Percentiles rank a stretch among this genome's conserved stretches.
phyloP scores from a whole-genome alignment of 2,888 invertebrate genomes.

The Pristionchus mayeri region DNA sequence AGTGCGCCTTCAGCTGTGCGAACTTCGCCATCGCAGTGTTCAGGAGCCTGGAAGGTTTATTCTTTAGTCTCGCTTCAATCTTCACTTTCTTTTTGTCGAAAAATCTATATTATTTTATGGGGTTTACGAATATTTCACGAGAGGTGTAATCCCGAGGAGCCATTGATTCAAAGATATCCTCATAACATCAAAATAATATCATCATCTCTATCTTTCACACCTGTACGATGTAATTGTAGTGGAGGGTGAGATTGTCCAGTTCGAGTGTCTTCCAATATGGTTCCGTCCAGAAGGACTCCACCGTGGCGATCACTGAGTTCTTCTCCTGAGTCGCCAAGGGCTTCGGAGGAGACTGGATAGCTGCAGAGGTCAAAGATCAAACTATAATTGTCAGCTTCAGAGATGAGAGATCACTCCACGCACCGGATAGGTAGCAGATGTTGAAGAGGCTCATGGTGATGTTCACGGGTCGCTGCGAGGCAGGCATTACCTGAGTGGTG shows the following conservation, averaged over 20 bases:
- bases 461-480: constrained; percentile 57
- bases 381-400: background rate
- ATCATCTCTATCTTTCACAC: constrained; percentile 49
- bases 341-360: constrained; percentile 69
- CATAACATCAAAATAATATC: too few species aligned
- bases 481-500: constrained; percentile 25
- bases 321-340: constrained; percentile 67
- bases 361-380: constrained; percentile 58
- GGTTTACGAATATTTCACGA: too few species aligned
- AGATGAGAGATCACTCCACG: constrained; percentile 25
- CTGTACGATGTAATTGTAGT: constrained; percentile 67
- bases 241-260: constrained; percentile 67
- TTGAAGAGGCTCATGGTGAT: constrained; percentile 61
- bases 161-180: too few species aligned
- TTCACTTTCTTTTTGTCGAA: too few species aligned
- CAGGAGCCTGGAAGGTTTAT: constrained; percentile 65
- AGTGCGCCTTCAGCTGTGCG: constrained; percentile 49
- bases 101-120: too few species aligned
- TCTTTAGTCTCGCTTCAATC: too few species aligned
- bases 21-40: constrained; percentile 66
- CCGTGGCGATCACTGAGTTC: constrained; percentile 66
- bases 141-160: too few species aligned
- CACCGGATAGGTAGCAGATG: constrained; percentile 56
- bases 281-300: constrained; percentile 74
- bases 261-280: constrained; percentile 71